These are phyloP conservation scores for Aspidoscelis tigris DNA, from an alignment of 2,113 vertebrate genomes.

Conservation along the genomic window DNA sequence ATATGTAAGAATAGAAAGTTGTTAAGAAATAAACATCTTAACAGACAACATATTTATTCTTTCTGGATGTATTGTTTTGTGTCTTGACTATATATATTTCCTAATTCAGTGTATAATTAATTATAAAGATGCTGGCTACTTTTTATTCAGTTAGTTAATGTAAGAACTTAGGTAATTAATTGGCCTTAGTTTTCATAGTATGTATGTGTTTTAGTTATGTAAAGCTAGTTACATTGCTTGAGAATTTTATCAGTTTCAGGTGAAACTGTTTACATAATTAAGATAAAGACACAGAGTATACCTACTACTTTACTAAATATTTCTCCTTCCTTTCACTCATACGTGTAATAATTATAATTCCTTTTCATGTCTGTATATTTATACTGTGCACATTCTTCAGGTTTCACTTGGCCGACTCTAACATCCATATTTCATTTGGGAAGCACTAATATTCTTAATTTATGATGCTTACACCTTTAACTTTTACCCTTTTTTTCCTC, in stretches of 20 bases:
- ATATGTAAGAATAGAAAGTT: no score
- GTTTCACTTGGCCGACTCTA: not conserved
- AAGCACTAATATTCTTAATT: slow-evolving; percentile 22
- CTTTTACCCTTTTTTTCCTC: slow-evolving; percentile 22
- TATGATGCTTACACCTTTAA: not conserved
- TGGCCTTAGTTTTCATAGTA: not conserved
- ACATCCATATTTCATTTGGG: slow-evolving; percentile 5
- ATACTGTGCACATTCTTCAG: not conserved
- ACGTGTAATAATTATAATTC: slow-evolving; percentile 9
- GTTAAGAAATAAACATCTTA: no score
- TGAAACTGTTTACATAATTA: not conserved
- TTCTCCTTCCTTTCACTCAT: not conserved
- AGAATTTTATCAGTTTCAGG: not conserved
- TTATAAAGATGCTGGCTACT: not conserved
- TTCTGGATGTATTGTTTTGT: not conserved
- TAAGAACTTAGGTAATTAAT: not conserved
- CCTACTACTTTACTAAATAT: not conserved
- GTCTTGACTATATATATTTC: not conserved
- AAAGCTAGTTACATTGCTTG: not conserved
- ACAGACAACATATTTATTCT: no score
- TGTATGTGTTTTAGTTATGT: not conserved
- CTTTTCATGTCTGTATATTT: slow-evolving; percentile 15
- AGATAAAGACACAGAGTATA: not conserved
- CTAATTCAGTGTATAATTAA: not conserved
- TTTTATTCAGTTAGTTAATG: not conserved